Conservation (phyloP, 1,140 invertebrate genomes). For the Globodera ellingtonae region DNA sequence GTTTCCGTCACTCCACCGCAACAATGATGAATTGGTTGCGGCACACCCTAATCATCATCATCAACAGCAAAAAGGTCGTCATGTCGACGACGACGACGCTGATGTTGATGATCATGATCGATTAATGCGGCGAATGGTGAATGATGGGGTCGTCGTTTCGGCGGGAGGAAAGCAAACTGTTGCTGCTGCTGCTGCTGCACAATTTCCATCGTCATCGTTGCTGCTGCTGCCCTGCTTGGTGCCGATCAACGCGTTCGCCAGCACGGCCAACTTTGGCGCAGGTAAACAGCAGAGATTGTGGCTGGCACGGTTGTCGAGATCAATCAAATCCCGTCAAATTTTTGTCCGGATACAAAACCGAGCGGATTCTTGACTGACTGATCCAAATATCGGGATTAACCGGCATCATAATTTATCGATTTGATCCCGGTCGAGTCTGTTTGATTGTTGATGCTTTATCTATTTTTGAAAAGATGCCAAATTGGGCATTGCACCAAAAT, state of each 20-base stretch:
- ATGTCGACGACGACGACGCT: not conserved
- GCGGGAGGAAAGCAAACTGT: not conserved
- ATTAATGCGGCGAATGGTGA: not conserved
- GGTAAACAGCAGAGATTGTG: not conserved
- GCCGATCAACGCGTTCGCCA: constrained; percentile 22
- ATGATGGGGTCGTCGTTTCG: not conserved
- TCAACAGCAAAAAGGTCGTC: not conserved
- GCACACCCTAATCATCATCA: not conserved
- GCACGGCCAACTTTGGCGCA: constrained; percentile 12
- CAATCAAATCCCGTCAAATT: no score
- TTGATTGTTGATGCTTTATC: no score
- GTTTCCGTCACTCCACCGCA: constrained; percentile 6
- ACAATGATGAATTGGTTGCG: not conserved
- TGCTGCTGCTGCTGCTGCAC: not conserved
- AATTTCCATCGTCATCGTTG: no score
- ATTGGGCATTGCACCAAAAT: no score
- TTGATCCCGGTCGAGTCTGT: not conserved
- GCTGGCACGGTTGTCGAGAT: no score
- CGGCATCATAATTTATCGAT: not conserved
- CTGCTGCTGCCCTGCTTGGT: constrained; percentile 9
- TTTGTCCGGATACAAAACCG: not conserved
- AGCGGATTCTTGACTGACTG: not conserved
- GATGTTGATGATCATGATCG: not conserved
- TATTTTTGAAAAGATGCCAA: no score
- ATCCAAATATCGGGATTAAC: not conserved